phyloP scores from a whole-genome alignment of 2,113 vertebrate genomes.

The Atrichornis clamosus region DNA sequence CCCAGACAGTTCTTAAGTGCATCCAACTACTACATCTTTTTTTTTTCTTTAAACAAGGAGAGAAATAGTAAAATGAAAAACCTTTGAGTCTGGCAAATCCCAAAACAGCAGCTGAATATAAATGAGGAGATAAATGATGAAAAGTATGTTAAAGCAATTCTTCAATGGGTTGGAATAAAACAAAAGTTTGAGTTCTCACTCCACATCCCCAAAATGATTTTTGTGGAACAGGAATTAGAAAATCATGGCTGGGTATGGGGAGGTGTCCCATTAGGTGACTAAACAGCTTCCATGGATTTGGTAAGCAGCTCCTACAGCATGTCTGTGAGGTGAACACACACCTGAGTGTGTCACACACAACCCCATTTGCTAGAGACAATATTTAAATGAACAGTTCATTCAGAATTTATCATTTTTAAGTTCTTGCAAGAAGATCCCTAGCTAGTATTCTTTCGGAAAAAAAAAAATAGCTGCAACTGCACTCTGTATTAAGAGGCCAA shows the following conservation, averaged over 20 bases:
- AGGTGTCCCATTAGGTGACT: background rate
- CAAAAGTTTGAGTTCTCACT: background rate
- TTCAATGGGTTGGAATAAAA: background rate
- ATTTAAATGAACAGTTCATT: background rate
- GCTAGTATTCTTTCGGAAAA: background rate
- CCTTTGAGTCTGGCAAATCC: background rate
- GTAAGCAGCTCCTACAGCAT: background rate
- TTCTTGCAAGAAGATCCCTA: background rate
- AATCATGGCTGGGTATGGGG: background rate
- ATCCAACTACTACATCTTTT: background rate
- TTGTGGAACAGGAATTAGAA: background rate
- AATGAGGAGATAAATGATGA: background rate
- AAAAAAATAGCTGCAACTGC: background rate
- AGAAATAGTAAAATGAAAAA: background rate
- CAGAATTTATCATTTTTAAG: background rate
- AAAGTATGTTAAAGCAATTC: background rate
- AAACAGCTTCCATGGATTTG: background rate
- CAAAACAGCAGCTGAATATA: background rate
- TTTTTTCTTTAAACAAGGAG: background rate
- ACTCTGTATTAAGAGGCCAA: too few species aligned
- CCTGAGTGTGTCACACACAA: background rate
- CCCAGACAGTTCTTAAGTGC: background rate
- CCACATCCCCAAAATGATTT: background rate
- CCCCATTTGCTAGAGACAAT: background rate
- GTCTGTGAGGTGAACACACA: background rate